Conservation (phyloP, 2,113 vertebrate genomes). For the Myotis davidii region DNA sequence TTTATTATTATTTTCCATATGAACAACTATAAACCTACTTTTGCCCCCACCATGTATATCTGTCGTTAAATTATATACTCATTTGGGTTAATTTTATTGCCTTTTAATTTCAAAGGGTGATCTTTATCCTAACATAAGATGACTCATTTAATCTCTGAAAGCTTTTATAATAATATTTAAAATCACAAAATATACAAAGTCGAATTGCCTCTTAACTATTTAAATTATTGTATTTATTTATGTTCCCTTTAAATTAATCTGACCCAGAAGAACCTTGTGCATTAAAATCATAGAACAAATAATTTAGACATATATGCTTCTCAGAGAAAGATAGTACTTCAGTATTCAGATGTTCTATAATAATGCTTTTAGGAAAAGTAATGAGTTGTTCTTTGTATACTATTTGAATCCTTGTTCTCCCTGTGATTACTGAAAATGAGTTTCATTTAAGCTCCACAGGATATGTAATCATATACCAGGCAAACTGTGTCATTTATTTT, state of each 20-base stretch:
- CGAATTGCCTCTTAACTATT: neutral
- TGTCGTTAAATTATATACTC: neutral
- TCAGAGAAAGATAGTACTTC: neutral
- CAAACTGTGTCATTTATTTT: neutral
- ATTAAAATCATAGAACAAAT: neutral
- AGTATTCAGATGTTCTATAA: neutral
- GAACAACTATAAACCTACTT: too few relatives aligned
- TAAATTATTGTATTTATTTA: constrained; percentile 31
- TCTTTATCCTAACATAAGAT: neutral
- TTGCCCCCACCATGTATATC: too few relatives aligned
- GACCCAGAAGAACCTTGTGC: neutral
- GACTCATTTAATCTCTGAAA: constrained; percentile 39
- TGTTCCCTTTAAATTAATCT: neutral
- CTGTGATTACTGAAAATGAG: neutral
- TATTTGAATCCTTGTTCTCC: neutral
- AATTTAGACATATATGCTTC: neutral
- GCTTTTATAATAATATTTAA: constrained; percentile 7
- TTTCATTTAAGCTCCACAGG: neutral
- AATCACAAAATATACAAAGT: neutral
- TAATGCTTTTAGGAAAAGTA: constrained; percentile 3
- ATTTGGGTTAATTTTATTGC: neutral
- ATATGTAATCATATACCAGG: neutral
- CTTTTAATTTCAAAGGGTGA: constrained; percentile 32
- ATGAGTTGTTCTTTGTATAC: neutral
- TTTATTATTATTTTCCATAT: too few relatives aligned